Percentiles rank a stretch among this genome's conserved stretches.
Evolutionary conservation across 2,888 invertebrate genomes (phyloP).

Genomic region (Ganaspis brasiliensis): DNA sequence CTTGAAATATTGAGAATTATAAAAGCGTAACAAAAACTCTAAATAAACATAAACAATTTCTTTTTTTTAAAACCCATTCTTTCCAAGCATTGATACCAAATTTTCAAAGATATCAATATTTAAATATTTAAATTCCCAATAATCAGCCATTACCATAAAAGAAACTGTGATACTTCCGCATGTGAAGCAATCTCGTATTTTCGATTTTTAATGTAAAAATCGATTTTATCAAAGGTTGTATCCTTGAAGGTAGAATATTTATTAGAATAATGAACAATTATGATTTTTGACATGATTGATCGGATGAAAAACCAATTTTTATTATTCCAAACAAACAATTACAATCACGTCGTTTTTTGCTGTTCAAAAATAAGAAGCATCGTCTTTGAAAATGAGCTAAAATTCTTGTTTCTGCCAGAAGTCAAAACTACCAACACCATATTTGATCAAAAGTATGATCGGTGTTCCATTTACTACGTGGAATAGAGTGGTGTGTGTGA

Average conservation of each 20-base stretch:
- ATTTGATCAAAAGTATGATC: conserved; percentile 45
- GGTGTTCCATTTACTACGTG: conserved; percentile 38
- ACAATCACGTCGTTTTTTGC: not conserved
- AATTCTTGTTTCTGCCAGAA: conserved; percentile 35
- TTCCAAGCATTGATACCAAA: not conserved
- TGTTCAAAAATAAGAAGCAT: not conserved
- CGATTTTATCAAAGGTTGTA: not conserved
- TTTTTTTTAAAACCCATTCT: not conserved
- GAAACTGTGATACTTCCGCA: conserved; percentile 22
- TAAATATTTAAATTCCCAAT: not conserved
- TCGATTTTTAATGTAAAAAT: not conserved
- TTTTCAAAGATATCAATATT: not conserved
- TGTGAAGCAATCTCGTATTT: conserved; percentile 13
- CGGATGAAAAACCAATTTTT: not conserved
- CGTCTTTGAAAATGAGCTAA: not conserved
- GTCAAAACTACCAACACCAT: conserved; percentile 42
- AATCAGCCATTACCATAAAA: conserved; percentile 21
- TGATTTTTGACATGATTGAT: conserved; percentile 7
- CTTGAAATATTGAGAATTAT: no score
- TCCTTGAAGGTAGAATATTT: not conserved
- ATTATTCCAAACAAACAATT: not conserved
- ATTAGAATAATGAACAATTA: not conserved
- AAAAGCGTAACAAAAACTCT: no score
- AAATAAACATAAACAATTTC: no score
- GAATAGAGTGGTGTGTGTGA: conserved; percentile 56